Conservation (phyloP, 2,888 invertebrate species). For the Norana najaformis region DNA sequence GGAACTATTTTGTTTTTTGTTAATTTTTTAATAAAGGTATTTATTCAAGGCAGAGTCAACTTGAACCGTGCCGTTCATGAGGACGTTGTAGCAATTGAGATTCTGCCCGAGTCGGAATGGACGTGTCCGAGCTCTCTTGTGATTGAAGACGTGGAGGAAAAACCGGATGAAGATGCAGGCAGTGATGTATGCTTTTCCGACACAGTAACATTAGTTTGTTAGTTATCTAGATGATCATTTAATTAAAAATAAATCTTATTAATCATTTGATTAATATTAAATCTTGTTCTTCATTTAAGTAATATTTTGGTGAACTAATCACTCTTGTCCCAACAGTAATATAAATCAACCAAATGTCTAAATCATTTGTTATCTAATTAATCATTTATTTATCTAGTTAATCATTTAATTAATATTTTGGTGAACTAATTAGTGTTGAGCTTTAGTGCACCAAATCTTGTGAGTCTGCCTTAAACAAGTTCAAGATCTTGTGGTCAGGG, state of each 20-base stretch:
- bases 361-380: too few relatives aligned
- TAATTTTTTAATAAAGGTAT: conserved; percentile 45
- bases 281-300: neutral
- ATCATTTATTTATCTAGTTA: too few relatives aligned
- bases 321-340: too few relatives aligned
- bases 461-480: too few relatives aligned
- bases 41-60: conserved; percentile 56
- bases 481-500: too few relatives aligned
- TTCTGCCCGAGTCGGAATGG: conserved; percentile 88
- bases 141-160: conserved; percentile 61
- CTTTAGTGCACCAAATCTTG: too few relatives aligned
- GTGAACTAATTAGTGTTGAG: too few relatives aligned
- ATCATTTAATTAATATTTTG: conserved; percentile 8
- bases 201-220: neutral
- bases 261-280: neutral
- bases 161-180: conserved; percentile 49
- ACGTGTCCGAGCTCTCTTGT: conserved; percentile 77
- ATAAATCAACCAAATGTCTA: too few relatives aligned
- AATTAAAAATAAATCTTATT: neutral
- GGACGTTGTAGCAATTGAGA: conserved; percentile 86
- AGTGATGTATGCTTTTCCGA: conserved; percentile 51
- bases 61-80: conserved; percentile 92
- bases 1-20: neutral
- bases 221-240: neutral
- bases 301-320: neutral